Percentiles rank a stretch among this genome's conserved stretches.
Conservation (phyloP, 2,888 invertebrate genomes). For the Drosophila vallismaia region DNA sequence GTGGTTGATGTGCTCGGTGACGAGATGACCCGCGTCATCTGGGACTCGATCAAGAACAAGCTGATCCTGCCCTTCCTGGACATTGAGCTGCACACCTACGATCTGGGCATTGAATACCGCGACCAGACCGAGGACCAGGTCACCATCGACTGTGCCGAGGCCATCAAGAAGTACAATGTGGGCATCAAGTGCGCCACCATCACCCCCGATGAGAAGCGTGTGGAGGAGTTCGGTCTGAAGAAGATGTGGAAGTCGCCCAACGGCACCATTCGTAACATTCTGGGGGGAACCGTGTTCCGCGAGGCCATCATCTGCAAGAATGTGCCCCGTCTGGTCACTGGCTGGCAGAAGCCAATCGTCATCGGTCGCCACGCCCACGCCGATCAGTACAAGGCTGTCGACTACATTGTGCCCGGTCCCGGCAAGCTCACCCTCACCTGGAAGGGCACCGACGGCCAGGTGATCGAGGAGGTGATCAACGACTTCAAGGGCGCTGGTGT, state of each 20-base stretch:
- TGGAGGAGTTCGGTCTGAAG: conserved; percentile 94
- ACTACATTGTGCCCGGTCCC: conserved; percentile 96
- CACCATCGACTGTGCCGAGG: conserved; percentile 98
- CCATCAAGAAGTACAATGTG: conserved; percentile 98
- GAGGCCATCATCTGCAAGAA: conserved; percentile 96
- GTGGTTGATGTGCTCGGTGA: conserved; percentile 97
- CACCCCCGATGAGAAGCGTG: conserved; percentile 98
- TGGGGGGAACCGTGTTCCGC: conserved; percentile 90
- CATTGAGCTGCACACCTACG: conserved; percentile 96
- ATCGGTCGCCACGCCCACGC: conserved; percentile 99
- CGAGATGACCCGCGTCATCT: conserved; percentile 98
- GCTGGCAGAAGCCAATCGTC: conserved; percentile 98
- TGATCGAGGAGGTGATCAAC: conserved; percentile 90
- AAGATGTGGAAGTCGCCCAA: conserved; percentile 97
- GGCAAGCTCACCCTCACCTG: conserved; percentile 95
- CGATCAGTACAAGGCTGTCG: conserved; percentile 98
- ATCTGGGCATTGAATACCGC: conserved; percentile 97
- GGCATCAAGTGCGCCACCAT: conserved; percentile 99
- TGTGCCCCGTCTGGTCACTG: conserved; percentile 96
- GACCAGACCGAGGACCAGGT: conserved; percentile 98
- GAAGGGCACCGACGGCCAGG: conserved; percentile 85
- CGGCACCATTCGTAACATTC: conserved; percentile 94
- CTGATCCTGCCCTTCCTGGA: conserved; percentile 98
- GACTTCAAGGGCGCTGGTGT: conserved; percentile 95
- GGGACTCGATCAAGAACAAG: conserved; percentile 99